Percentiles rank a stretch among this genome's conserved stretches.
Conservation (phyloP, 2,888 invertebrate species). For the Troides helena region DNA sequence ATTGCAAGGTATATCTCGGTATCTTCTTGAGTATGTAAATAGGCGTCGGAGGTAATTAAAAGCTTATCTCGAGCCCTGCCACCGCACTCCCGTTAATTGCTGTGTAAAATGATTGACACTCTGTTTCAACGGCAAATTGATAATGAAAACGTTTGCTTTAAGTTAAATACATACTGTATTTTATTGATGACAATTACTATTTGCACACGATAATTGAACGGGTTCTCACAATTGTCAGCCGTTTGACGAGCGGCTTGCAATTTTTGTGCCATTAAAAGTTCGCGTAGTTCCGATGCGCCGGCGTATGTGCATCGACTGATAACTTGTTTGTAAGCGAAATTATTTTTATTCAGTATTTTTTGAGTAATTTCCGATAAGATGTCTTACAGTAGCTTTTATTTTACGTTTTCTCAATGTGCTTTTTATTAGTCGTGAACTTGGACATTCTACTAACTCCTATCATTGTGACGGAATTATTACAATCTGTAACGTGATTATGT, state of each 20-base stretch:
- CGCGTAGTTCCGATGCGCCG: constrained; percentile 55
- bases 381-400: constrained; percentile 70
- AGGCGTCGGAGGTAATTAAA: constrained; percentile 76
- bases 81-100: constrained; percentile 67
- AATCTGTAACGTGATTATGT: background rate
- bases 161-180: constrained; percentile 69
- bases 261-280: constrained; percentile 63
- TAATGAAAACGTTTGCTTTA: constrained; percentile 71
- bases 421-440: constrained; percentile 51
- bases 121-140: constrained; percentile 70
- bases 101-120: constrained; percentile 76
- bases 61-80: constrained; percentile 73
- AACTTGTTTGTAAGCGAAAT: constrained; percentile 49
- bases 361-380: constrained; percentile 55
- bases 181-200: constrained; percentile 75
- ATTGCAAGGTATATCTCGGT: constrained; percentile 74
- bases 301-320: constrained; percentile 49
- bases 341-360: constrained; percentile 53
- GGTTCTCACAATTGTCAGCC: constrained; percentile 78
- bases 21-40: constrained; percentile 78
- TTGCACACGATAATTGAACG: constrained; percentile 77
- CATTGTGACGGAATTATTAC: background rate
- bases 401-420: constrained; percentile 49
- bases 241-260: constrained; percentile 66
- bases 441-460: background rate